Percentiles rank a stretch among this genome's conserved stretches.
Conservation (phyloP, 1,140 invertebrate species). For the Laupala kohalensis region DNA sequence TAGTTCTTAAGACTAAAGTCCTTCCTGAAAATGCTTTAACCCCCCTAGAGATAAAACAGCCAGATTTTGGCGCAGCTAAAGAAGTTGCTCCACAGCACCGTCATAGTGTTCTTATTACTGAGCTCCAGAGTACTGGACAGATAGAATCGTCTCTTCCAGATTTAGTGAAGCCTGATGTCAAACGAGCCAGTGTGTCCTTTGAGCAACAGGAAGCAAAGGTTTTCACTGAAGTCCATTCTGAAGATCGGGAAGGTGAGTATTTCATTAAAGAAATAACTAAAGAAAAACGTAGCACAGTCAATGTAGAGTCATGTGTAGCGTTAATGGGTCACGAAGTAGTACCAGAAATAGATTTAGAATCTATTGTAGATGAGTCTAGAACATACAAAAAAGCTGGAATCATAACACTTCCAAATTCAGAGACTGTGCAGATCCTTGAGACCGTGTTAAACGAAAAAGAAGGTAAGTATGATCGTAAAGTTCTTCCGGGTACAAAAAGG, state of each 20-base stretch:
- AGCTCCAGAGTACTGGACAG: constrained; percentile 32
- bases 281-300: constrained; percentile 8
- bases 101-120: constrained; percentile 36
- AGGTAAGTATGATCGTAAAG: constrained; percentile 11
- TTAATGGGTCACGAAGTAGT: constrained; percentile 10
- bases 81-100: constrained; percentile 27
- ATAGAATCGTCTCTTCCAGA: constrained; percentile 31
- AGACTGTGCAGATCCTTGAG: constrained; percentile 9
- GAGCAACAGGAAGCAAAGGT: constrained; percentile 22
- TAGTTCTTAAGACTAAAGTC: constrained; percentile 29
- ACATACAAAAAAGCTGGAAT: constrained; percentile 9
- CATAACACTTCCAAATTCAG: neutral
- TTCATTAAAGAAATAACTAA: constrained; percentile 3
- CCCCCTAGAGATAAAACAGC: constrained; percentile 25
- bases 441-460: constrained; percentile 8
- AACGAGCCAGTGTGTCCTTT: constrained; percentile 17
- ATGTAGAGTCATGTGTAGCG: constrained; percentile 6
- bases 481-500: constrained; percentile 6
- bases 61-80: constrained; percentile 24
- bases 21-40: constrained; percentile 23
- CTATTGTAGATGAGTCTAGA: neutral
- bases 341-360: neutral
- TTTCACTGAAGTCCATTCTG: constrained; percentile 29
- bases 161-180: constrained; percentile 23
- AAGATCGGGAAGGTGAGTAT: constrained; percentile 39